Percentiles rank a stretch among this genome's conserved stretches.
Evolutionary conservation across 2,797 vertebrate species (phyloP).

Genomic region (Typhlichthys eigenmanni): DNA sequence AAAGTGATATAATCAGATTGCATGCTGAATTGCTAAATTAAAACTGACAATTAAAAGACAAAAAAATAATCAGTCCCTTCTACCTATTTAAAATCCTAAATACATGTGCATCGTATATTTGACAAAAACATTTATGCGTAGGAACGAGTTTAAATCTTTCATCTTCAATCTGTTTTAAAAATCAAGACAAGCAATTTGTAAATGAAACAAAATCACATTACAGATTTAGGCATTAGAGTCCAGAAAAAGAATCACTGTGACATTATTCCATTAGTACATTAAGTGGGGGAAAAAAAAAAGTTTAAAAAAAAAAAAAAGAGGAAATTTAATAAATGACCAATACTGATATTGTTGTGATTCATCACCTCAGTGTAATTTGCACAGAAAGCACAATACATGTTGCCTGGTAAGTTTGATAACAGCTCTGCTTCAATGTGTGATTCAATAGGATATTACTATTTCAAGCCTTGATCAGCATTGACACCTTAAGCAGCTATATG

Average conservation of each 20-base stretch:
- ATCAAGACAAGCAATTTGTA: neutral
- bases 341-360: conserved; percentile 17
- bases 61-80: no score
- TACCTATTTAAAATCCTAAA: neutral
- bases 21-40: neutral
- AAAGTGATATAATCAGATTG: neutral
- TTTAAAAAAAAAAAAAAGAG: no score
- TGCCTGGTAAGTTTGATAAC: neutral
- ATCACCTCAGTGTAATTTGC: conserved; percentile 12
- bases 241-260: neutral
- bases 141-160: no score
- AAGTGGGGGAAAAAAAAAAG: no score
- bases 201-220: no score
- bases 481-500: no score
- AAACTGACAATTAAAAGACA: no score
- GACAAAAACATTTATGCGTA: no score
- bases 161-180: neutral
- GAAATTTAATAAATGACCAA: neutral
- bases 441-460: no score
- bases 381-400: neutral
- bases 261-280: neutral
- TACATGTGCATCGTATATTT: neutral
- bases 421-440: no score
- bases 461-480: no score
- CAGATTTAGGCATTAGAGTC: neutral